A percentile compares a stretch with the other conserved stretches of the same genome.
Evolutionary conservation across 2,113 vertebrate species (phyloP).

Genomic region (Tragelaphus strepsiceros): DNA sequence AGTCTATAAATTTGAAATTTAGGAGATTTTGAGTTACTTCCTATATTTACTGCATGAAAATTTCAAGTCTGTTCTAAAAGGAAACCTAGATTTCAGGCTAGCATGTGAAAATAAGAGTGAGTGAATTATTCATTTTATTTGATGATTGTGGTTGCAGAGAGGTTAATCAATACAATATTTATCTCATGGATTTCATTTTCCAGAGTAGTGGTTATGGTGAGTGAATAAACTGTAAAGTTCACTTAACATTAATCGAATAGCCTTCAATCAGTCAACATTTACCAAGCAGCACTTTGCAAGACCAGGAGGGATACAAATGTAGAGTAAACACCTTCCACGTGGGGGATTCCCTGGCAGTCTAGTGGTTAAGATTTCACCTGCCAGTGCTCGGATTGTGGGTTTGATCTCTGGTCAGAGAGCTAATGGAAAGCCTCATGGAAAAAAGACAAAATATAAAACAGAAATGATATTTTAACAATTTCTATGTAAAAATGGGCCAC

Average conservation of each 20-base stretch:
- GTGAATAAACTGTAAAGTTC: constrained; percentile 9
- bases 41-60: not conserved
- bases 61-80: not conserved
- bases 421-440: not conserved
- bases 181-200: constrained; percentile 23
- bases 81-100: not conserved
- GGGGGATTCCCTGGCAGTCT: not conserved
- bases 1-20: not conserved
- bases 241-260: not conserved
- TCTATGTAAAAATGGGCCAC: not conserved
- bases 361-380: not conserved
- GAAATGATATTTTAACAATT: not conserved
- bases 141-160: not conserved
- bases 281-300: not conserved
- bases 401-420: not conserved
- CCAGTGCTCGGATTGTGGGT: not conserved
- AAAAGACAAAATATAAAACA: not conserved
- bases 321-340: not conserved
- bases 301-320: not conserved
- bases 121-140: not conserved
- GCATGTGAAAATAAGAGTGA: not conserved
- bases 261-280: not conserved
- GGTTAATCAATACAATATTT: constrained; percentile 14
- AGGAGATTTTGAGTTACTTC: not conserved
- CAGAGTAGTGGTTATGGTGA: not conserved